Base-by-base conservation (phyloP, 2,888 invertebrate genomes). In the Heliconius ismenius region DNA sequence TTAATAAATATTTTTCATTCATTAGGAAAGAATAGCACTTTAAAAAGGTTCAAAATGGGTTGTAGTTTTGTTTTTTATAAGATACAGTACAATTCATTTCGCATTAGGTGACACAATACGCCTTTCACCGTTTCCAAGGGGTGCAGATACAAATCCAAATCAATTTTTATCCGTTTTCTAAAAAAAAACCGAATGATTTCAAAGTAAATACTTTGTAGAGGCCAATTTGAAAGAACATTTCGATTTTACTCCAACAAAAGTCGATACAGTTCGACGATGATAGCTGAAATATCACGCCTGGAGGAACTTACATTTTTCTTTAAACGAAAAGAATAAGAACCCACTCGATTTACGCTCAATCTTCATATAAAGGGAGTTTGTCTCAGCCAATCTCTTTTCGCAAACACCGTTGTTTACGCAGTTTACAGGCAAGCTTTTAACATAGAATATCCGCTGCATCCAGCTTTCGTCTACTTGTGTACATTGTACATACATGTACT, bases 361-460 rank as follows among this genome's bases (percentile, higher is more conserved):
- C 72, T 75, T 78, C 77, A 75, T 75, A 78, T 75, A 78, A 78
- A 75, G 67, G 62, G 75, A 76, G 75, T 80, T 73, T 76, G 76
- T 74, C 73, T 63, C 76, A 82, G 76, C 77, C 82, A 82, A 82
- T 82, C 79, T 79, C 78, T 80, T 68, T 81, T 67, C 68, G 79
- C 75, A 82, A 79, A 82, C 82, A 81, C 76, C 58, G 74, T 79
- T 79, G 82, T 82, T 80, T 79, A 81, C 74, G 65, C 78, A 77
- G 76, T 76, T 78, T 80, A 78, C 77, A 78, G 78, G 67, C 74
- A 76, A 28, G 72, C 80, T 80, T 81, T 81, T 80, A 81, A 76
- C 78, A 78, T 80, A 81, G 79, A 82, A 81, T 81, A 80, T 82
- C 78, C 78, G 76, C 72, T 78, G 75, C 70, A 68, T 60, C 26